Percentiles rank a stretch among this genome's conserved stretches.
These are phyloP conservation scores for Strix occidentalis DNA, from an alignment of 2,797 vertebrate species.

Conservation along the genomic window DNA sequence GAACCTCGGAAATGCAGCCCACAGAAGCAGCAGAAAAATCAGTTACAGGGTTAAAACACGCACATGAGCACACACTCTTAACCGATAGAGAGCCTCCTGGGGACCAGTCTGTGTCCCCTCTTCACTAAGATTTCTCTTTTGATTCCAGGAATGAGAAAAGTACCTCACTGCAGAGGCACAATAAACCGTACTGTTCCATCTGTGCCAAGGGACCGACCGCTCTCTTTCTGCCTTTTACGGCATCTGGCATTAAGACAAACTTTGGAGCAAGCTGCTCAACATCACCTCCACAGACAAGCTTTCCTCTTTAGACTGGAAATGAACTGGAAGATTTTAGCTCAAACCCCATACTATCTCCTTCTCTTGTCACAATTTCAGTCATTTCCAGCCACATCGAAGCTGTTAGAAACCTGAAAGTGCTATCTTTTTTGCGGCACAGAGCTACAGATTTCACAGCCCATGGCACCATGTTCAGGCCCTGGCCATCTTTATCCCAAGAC, in stretches of 20 bases:
- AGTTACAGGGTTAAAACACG: background rate
- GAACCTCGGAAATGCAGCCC: background rate
- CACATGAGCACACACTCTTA: rapidly evolving
- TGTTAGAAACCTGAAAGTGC: background rate
- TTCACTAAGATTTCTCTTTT: background rate
- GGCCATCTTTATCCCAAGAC: background rate
- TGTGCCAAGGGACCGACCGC: background rate
- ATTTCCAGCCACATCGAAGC: background rate
- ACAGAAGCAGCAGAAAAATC: too few species aligned
- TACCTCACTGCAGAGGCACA: background rate
- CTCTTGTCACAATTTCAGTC: background rate
- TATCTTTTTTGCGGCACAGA: background rate
- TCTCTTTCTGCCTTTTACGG: background rate
- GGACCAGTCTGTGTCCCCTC: background rate
- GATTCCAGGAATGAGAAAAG: background rate
- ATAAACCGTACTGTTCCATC: background rate
- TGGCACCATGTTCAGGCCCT: rapidly evolving
- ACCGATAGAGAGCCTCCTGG: rapidly evolving
- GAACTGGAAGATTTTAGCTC: background rate
- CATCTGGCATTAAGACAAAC: background rate
- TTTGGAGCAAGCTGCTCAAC: background rate
- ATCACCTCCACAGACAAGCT: background rate
- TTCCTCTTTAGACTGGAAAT: background rate
- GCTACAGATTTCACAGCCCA: background rate
- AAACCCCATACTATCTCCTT: background rate